Evolutionary conservation across 2,113 vertebrate species (phyloP).

Genomic region (Ascaphus truei): DNA sequence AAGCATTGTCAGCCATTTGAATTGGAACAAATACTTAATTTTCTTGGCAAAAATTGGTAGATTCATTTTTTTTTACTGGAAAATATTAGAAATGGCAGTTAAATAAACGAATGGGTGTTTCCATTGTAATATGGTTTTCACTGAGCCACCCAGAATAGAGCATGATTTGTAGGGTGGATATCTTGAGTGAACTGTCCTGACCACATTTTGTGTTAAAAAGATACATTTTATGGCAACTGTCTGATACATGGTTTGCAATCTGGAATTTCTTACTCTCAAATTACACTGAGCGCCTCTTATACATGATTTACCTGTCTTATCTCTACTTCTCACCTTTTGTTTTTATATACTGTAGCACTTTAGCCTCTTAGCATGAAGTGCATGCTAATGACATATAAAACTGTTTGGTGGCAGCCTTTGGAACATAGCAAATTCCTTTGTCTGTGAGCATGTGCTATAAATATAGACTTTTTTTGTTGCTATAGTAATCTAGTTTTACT

Average conservation of each 20-base stretch:
- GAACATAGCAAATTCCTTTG: background rate
- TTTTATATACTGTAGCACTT: background rate
- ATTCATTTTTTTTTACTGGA: conserved; percentile 74
- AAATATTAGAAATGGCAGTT: conserved; percentile 76
- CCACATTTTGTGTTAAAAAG: background rate
- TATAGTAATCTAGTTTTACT: conserved; percentile 3
- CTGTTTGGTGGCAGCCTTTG: background rate
- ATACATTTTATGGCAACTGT: background rate
- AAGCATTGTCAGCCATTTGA: conserved; percentile 62
- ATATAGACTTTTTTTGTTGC: conserved; percentile 10
- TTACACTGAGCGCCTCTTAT: background rate
- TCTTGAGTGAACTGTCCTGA: conserved; percentile 48
- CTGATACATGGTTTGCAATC: background rate
- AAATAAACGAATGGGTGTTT: conserved; percentile 75
- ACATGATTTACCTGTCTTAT: background rate
- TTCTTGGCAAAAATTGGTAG: conserved; percentile 62
- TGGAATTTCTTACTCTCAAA: background rate
- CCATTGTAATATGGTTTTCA: conserved; percentile 65
- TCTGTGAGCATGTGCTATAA: conserved; percentile 4
- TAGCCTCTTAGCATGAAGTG: background rate
- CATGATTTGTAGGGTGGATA: conserved; percentile 60
- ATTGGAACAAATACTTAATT: conserved; percentile 60
- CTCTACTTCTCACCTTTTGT: background rate
- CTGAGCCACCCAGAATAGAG: conserved; percentile 67
- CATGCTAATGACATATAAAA: conserved; percentile 19